Conservation (phyloP, 2,797 vertebrate genomes). For the Eurystomus glaucurus region DNA sequence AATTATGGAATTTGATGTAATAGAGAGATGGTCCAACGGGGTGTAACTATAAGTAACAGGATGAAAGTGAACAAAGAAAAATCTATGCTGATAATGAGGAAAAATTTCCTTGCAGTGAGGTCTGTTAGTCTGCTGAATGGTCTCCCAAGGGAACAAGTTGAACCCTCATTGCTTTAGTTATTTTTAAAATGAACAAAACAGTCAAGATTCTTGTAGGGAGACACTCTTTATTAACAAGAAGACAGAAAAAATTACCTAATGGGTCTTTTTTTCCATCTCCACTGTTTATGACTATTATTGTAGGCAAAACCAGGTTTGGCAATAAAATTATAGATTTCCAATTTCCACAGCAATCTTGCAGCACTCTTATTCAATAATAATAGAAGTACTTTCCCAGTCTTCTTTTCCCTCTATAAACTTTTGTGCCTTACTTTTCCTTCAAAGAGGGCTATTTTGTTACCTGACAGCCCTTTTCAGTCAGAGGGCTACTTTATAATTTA, state of each 20-base stretch:
- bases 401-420: slow-evolving; percentile 27
- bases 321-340: slow-evolving; percentile 60
- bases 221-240: slow-evolving; percentile 63
- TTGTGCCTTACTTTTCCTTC: not conserved
- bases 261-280: slow-evolving; percentile 13
- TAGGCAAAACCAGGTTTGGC: slow-evolving; percentile 41
- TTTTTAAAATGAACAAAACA: slow-evolving; percentile 67
- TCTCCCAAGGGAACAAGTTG: slow-evolving; percentile 24
- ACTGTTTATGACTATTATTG: slow-evolving; percentile 27
- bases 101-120: slow-evolving; percentile 41
- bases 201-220: slow-evolving; percentile 52
- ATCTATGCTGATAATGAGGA: slow-evolving; percentile 54
- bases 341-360: slow-evolving; percentile 44
- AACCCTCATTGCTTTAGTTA: slow-evolving; percentile 50
- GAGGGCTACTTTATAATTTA: not conserved
- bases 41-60: slow-evolving; percentile 3
- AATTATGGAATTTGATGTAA: slow-evolving; percentile 38
- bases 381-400: not conserved
- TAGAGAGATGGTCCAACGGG: slow-evolving; percentile 2
- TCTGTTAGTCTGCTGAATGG: slow-evolving; percentile 20
- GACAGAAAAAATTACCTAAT: slow-evolving; percentile 50
- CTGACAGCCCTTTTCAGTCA: too few species aligned
- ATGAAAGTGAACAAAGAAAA: slow-evolving; percentile 59
- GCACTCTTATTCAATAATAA: slow-evolving; percentile 17
- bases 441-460: not conserved